These are phyloP conservation scores for Saimiri boliviensis DNA, from an alignment of 2,113 vertebrate genomes.

Conservation along the genomic window DNA sequence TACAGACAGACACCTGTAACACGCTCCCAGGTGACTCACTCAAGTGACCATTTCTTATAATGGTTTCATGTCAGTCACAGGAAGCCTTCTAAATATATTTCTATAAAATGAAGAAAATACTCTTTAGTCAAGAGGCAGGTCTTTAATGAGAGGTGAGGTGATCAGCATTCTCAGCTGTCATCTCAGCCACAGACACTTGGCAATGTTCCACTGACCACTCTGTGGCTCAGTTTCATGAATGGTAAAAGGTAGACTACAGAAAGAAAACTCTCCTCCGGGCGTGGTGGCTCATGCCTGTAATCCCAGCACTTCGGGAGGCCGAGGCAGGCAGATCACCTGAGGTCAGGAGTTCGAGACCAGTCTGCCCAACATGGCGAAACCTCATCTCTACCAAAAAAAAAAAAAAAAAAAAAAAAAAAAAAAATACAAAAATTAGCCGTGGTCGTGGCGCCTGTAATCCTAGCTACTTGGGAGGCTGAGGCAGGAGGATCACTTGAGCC, in stretches of 20 bases:
- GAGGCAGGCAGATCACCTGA: too few species aligned
- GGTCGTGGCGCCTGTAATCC: too few species aligned
- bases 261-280: background rate
- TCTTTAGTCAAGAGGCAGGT: background rate
- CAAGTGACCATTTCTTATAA: slow-evolving; percentile 40
- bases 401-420: too few species aligned
- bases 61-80: background rate
- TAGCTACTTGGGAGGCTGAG: too few species aligned
- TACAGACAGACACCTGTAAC: slow-evolving; percentile 50
- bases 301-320: too few species aligned
- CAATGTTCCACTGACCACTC: background rate
- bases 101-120: background rate
- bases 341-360: too few species aligned
- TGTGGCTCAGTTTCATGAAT: background rate
- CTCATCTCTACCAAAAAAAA: too few species aligned
- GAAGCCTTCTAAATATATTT: background rate
- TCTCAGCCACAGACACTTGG: background rate
- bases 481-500: too few species aligned
- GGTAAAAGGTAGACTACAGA: background rate
- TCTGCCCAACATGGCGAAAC: too few species aligned
- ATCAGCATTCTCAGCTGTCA: slow-evolving; percentile 22
- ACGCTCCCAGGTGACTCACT: background rate
- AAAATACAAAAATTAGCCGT: too few species aligned
- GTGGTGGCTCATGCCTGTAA: too few species aligned
- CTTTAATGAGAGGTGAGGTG: background rate